phyloP scores from a whole-genome alignment of 2,797 vertebrate species.

The Prunella strophiata region DNA sequence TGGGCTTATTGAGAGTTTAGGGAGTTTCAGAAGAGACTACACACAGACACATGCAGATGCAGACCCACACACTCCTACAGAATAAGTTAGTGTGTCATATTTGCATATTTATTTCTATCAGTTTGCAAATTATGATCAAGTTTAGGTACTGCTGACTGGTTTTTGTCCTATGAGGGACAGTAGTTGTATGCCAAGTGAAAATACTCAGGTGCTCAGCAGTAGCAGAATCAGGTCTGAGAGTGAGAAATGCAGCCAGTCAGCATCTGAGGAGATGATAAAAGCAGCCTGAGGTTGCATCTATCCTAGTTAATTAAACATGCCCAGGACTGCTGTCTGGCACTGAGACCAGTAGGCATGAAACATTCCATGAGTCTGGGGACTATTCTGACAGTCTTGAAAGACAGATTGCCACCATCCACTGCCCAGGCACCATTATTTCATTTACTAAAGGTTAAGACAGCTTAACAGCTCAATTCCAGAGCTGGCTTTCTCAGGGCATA shows the following conservation, averaged over 20 bases:
- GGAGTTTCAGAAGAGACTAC: not conserved
- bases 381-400: not conserved
- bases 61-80: not conserved
- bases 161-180: not conserved
- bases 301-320: conserved; percentile 3
- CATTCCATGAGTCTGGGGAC: not conserved
- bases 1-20: not conserved
- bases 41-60: too few relatives aligned
- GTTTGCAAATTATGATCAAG: not conserved
- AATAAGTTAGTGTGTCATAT: not conserved
- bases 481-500: not conserved
- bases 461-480: not conserved
- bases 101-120: not conserved
- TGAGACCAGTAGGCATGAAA: not conserved
- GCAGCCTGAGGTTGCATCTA: not conserved
- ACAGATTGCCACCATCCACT: not conserved
- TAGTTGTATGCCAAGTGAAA: not conserved
- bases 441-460: not conserved
- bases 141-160: not conserved
- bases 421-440: not conserved
- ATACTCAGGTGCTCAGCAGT: not conserved
- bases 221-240: not conserved
- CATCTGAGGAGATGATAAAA: not conserved
- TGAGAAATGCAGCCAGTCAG: not conserved
- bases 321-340: not conserved